A percentile compares a stretch with the other conserved stretches of the same genome.
Evolutionary conservation across 2,113 vertebrate genomes (phyloP).

Genomic region (Platycercus adscitus): DNA sequence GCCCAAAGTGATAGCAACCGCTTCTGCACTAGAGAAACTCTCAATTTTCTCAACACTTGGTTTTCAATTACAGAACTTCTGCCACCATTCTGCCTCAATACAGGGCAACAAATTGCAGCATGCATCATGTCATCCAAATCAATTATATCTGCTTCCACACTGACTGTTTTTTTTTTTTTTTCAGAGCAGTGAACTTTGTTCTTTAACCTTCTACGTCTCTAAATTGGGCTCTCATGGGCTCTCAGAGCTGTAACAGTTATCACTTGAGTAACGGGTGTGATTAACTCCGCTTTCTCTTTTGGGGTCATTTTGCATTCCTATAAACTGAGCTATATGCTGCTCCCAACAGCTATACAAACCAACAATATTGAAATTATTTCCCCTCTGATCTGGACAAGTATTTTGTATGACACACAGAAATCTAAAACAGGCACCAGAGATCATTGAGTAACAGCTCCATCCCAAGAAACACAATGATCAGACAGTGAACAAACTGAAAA

Average conservation of each 20-base stretch:
- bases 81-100: not conserved
- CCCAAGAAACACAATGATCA: not conserved
- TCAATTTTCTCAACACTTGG: conserved; percentile 25
- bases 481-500: not conserved
- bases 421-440: not conserved
- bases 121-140: not conserved
- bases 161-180: not conserved
- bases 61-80: conserved; percentile 40
- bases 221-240: not conserved
- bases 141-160: not conserved
- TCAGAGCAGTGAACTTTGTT: not conserved
- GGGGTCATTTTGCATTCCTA: not conserved
- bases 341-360: not conserved
- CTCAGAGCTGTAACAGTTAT: not conserved
- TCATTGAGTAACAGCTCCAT: not conserved
- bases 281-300: not conserved
- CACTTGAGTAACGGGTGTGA: not conserved
- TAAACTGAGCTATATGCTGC: not conserved
- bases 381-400: not conserved
- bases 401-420: not conserved
- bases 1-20: not conserved
- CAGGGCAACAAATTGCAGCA: conserved; percentile 4
- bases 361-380: not conserved
- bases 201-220: not conserved
- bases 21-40: not conserved